phyloP scores from a whole-genome alignment of 2,113 vertebrate genomes.

The Peromyscus californicus region DNA sequence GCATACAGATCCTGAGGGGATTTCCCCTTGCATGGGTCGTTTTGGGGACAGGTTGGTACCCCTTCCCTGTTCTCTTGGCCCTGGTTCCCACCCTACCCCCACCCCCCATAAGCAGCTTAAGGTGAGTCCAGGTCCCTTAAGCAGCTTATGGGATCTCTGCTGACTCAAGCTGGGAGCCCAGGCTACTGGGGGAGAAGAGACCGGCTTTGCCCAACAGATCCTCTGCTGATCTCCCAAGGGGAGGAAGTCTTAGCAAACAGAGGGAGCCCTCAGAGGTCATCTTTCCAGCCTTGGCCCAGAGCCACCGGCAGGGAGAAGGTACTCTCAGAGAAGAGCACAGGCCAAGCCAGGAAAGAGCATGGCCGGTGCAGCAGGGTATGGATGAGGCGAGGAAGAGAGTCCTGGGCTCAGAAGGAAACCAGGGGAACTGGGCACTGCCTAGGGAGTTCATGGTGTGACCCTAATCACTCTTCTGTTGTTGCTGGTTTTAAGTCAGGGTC shows the following conservation, averaged over 20 bases:
- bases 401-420: constrained; percentile 31
- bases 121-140: constrained; percentile 67
- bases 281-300: background rate
- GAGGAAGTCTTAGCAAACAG: constrained; percentile 52
- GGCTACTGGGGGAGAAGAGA: background rate
- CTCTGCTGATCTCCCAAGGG: constrained; percentile 48
- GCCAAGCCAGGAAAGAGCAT: constrained; percentile 1
- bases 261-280: constrained; percentile 55
- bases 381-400: background rate
- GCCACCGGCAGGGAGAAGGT: background rate
- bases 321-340: background rate
- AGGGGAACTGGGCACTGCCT: background rate
- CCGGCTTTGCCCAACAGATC: constrained; percentile 3
- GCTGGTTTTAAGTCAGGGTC: background rate
- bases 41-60: background rate
- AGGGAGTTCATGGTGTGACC: background rate
- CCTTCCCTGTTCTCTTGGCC: background rate
- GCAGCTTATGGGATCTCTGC: constrained; percentile 80
- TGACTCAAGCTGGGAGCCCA: constrained; percentile 62
- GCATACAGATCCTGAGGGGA: background rate
- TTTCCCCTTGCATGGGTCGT: background rate
- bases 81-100: background rate
- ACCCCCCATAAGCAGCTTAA: constrained; percentile 70
- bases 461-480: background rate
- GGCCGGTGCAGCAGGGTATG: background rate